Base-by-base conservation (phyloP, 2,113 vertebrate species). In the Zootoca vivipara region DNA sequence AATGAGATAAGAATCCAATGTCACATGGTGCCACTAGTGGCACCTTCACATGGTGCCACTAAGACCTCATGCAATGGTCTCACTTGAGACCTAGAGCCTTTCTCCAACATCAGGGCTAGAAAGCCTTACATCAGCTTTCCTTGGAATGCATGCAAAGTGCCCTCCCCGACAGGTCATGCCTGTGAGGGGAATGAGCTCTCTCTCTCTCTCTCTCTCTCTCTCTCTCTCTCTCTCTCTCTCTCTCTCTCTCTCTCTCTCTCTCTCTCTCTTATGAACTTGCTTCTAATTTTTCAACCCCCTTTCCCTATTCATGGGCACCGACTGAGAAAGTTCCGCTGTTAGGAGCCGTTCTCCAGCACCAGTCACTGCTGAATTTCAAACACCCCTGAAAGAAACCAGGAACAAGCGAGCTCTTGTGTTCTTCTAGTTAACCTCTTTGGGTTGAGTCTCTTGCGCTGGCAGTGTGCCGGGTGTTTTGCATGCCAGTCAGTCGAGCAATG, bases 281-380 rank as follows among this genome's bases (percentile, higher is more conserved):
- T 38, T 67, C 26, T 30, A 16, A 67, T 67, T 62, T 62, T 69
- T 40, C 24, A 28, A 18, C 42, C 35, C 16, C 24, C 64, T 6
- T 69, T 40, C 12, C 24, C 78, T 81, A 35, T 30, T 42, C 38
- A 28, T 2, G 26, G 30, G 30, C 16, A 56, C 1, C 30, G 46
- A n/a, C 3, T 28, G 74, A 24, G 24, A 64, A 64, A 69, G 64
- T 28, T 64, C 40, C 38, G 64, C 26, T 82, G 64, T 69, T 40
- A 16, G 8, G 81, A 42, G 35, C 81, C 30, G 35, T 82, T 42
- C 81, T 67, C 24, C 33, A 28, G 62, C 35, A 67, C 81, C 81
- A 65, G 62, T 82, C 38, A 24, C 81, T 82, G 64, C 81, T 67
- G 81, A 82, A 81, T 81, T 81, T 81, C 78, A 81, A 81, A 81